Percentiles rank a stretch among this genome's conserved stretches.
Evolutionary conservation across 2,797 vertebrate genomes (phyloP).

Genomic region (Enteromius radiatus): DNA sequence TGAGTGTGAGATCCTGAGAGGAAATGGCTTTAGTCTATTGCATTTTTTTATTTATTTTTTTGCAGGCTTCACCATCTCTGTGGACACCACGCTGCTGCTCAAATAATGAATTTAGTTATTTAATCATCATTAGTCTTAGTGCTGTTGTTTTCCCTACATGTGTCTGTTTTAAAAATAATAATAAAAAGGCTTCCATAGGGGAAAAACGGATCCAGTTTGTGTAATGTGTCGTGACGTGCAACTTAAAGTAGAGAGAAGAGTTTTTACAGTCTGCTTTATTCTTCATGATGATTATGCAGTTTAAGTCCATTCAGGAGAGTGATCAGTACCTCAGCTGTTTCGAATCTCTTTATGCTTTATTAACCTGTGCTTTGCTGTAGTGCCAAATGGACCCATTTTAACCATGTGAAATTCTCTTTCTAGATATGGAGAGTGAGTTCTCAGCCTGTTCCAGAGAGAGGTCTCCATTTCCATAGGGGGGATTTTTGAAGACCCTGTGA

Average conservation of each 20-base stretch:
- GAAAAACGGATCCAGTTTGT: background rate
- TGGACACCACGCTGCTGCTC: background rate
- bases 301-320: background rate
- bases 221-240: background rate
- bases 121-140: constrained; percentile 24
- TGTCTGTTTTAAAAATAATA: background rate
- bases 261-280: background rate
- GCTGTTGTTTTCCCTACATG: background rate
- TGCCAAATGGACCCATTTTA: constrained; percentile 34
- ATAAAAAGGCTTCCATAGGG: background rate
- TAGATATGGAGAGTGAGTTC: constrained; percentile 22
- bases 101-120: background rate
- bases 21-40: constrained; percentile 16
- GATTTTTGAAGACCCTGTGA: background rate
- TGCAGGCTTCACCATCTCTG: background rate
- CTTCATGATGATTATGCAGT: constrained; percentile 11
- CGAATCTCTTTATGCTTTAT: constrained; percentile 31
- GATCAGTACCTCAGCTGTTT: background rate
- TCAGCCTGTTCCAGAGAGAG: constrained; percentile 40
- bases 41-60: background rate
- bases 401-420: constrained; percentile 58
- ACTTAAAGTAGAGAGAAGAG: background rate
- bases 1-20: background rate
- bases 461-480: background rate
- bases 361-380: constrained; percentile 29